Evolutionary conservation across 2,113 vertebrate genomes (phyloP), one percentile per base, ranked within the genome.

Genomic region (Oxyura jamaicensis): DNA sequence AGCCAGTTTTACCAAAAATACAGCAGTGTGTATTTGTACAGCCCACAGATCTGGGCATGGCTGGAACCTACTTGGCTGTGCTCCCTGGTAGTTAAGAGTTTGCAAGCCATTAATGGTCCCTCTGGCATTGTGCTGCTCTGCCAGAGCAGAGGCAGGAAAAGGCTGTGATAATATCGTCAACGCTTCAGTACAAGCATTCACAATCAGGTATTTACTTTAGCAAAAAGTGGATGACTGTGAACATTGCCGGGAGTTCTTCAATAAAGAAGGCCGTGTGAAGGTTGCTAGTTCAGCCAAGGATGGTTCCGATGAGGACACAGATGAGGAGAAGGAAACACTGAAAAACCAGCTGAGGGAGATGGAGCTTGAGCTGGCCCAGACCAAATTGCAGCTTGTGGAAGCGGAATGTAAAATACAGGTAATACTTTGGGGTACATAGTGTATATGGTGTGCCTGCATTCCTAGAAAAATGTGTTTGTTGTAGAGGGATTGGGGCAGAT

Each of bases 391-490:
- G 97, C 96, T 99, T 96, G 99, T 99, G 91, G 99, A 99, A 96
- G 99, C 99, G 0, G 99, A 99, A 97, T 99, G 99, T 96, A 99
- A 99, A 97, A 99, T 99, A 86, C 99, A 99, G 99, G 99, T 99
- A 97, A 89, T 31, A 28, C 39, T 48, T 15, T 28, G 62, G 83
- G 91, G 71, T 62, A 84, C 39, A 2, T 29, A 16, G 80, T 22
- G 46, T 91, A 2, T 20, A 12, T 23, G 23, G 83, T 4, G 2
- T 17, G 93, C 68, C 89, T 84, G 75, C 56, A 1, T 88, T 95
- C 88, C 80, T 95, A 68, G 92, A 72, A 86, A 81, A 93, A 65
- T 3, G 31, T 63, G 77, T 65, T 63, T 89, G 72, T 9, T 78
- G 55, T n/a, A 14, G 83, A 79, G 67, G 42, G 59, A 17, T 35